phyloP scores from a whole-genome alignment of 30 jellyfish, hydroid and myxozoan genomes.

The Mastigias papua region DNA sequence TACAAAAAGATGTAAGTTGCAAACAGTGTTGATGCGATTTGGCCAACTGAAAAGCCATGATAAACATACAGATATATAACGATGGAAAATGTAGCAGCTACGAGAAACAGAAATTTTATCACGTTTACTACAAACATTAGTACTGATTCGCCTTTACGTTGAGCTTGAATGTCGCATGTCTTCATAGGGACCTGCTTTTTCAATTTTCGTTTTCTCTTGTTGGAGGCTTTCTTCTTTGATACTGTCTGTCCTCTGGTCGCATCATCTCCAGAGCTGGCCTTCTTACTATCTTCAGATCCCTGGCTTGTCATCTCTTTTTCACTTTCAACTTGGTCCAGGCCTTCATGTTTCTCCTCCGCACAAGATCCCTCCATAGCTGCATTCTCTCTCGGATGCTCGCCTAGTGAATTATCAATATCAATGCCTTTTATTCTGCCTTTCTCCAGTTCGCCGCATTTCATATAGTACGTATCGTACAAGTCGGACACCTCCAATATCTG shows the following conservation, averaged over 20 bases:
- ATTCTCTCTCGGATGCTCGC: neutral
- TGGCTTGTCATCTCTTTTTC: neutral
- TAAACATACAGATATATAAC: slow-evolving; percentile 2
- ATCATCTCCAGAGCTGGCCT: slow-evolving; percentile 3
- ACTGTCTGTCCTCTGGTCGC: neutral
- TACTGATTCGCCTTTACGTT: neutral
- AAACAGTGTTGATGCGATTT: slow-evolving; percentile 17
- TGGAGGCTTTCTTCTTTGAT: neutral
- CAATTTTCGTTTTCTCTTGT: slow-evolving; percentile 11
- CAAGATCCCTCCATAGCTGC: neutral
- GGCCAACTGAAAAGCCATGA: neutral
- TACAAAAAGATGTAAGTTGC: slow-evolving; percentile 26
- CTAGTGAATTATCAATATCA: neutral
- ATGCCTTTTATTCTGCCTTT: slow-evolving; percentile 27
- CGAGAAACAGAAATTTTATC: slow-evolving; percentile 1
- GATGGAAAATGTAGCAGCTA: neutral
- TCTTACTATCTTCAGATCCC: slow-evolving; percentile 3
- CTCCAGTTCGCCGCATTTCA: slow-evolving; percentile 53
- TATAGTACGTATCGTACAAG: slow-evolving; percentile 49
- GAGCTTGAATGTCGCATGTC: neutral
- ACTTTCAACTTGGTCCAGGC: neutral
- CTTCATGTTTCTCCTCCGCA: neutral
- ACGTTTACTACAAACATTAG: neutral
- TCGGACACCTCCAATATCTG: slow-evolving; percentile 62
- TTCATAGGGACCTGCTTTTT: neutral